Evolutionary conservation across 2,113 vertebrate species (phyloP), one percentile per base, ranked within the genome.

Genomic region (Cottus gobio): DNA sequence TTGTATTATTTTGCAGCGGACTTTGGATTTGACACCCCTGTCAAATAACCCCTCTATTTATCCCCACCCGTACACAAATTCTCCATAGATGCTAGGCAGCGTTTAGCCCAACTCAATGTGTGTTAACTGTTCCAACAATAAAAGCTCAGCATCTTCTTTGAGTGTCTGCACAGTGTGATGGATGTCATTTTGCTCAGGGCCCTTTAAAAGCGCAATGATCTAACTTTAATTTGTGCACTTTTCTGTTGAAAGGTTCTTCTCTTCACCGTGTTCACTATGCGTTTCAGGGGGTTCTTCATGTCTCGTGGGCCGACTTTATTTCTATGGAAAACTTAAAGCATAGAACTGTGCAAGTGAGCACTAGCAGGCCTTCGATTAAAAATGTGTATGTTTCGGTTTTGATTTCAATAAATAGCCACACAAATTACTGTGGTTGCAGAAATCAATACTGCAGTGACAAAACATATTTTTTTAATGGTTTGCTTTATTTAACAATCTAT

Each of bases 401-500:
- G 12, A 60, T 39, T 70, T 3, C 28, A 62, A 70, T 71, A 6
- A 82, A 66, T 36, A 44, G 37, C 8, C 18, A 18, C 18, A 58
- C 9, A 58, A 56, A 16, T 62, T 12, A 44, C 30, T 58, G n/a
- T n/a, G n/a, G n/a, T n/a, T n/a, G n/a, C n/a, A n/a, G n/a, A n/a
- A n/a, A n/a, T n/a, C n/a, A n/a, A n/a, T n/a, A n/a, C 31, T 50
- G 28, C 37, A 63, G 12, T 50, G 50, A 56, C 8, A 71, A 66
- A 39, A 60, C 28, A 16, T 37, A 12, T 9, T 30, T 22, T 30
- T 22, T 36, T 28, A 44, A 75, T 52, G 48, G 67, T 37, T 76
- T 67, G 71, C 34, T 72, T 81, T 71, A 31, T 78, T 62, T 75
- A n/a, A 75, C 44, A 75, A 44, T 36, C 30, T 28, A 31, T 58